Base-by-base conservation (phyloP, 1,140 invertebrate species). In the Gonioctena quinquepunctata region DNA sequence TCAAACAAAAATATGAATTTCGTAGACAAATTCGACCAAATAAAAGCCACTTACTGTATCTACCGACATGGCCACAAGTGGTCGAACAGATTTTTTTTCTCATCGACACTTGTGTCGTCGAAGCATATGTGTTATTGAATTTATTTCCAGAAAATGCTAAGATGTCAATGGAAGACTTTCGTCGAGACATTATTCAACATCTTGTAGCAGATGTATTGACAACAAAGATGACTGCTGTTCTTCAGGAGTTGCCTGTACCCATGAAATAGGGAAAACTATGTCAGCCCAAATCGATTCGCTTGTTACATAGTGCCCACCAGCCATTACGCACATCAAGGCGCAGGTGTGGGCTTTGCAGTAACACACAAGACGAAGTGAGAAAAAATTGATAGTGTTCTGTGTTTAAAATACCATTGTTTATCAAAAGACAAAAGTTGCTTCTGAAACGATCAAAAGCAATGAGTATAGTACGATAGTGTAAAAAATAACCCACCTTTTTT, bases 151-250 rank as follows among this genome's bases (percentile, higher is more conserved):
- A 57, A 13, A 25, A 21, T 28, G 3, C 27, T 28, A 28, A 28
- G 8, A 57, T 22, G 18, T 57, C 56, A 4, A 6, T 57, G 56
- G 6, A 21, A 57, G 56, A 57, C 7, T 57, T 57, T 19, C 56
- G 22, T 21, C 56, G 56, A 8, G 56, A 21, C 22, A 21, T 57
- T 57, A 57, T 57, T 57, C 56, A 57, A 57, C 23, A 57, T n/a
- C 56, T 57, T n/a, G 56, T 57, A 57, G 56, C 56, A 21, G 56
- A 57, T 25, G 23, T 22, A 57, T 57, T 57, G 56, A 57, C 19
- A 8, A 21, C 23, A 25, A 57, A 57, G 56, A 57, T 57, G 56
- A 28, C 3, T 57, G 22, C 7, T 57, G 2, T 22, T 7, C 3
- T 25, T 57, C 56, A 57, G 49, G 49, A 8, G 27, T 28, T 28